Conservation (phyloP, 2,113 vertebrate species). For the Falcunculus frontatus region DNA sequence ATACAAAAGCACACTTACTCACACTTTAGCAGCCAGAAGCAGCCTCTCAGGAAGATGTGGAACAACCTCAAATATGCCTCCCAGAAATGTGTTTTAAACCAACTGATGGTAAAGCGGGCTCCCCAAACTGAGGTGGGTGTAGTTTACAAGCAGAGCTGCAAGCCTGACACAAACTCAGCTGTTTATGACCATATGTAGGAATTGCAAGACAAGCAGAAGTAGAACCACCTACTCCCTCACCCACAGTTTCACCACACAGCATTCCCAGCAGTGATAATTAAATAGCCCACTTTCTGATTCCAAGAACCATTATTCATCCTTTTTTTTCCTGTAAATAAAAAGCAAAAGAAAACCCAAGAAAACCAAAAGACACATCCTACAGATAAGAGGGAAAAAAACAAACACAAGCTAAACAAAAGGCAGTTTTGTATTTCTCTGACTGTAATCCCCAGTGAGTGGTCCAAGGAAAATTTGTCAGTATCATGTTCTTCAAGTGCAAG, state of each 20-base stretch:
- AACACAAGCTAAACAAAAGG: not conserved
- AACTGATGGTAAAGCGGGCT: not conserved
- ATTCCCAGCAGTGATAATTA: not conserved
- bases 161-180: slow-evolving; percentile 2
- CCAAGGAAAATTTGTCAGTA: not conserved
- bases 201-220: slow-evolving; percentile 19
- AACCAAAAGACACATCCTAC: not conserved
- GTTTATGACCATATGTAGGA: not conserved
- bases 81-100: not conserved
- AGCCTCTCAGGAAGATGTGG: not conserved
- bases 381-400: not conserved
- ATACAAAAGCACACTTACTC: not conserved
- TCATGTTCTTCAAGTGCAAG: not conserved
- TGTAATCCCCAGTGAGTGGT: not conserved
- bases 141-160: not conserved
- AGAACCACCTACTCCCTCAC: not conserved
- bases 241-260: not conserved
- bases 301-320: not conserved
- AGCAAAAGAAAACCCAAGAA: not conserved
- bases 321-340: not conserved
- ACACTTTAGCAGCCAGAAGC: not conserved
- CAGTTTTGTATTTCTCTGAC: not conserved
- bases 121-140: not conserved
- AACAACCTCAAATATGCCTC: not conserved
- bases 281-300: not conserved